Evolutionary conservation across 2,888 invertebrate species (phyloP).

Genomic region (Notodonta ziczac): DNA sequence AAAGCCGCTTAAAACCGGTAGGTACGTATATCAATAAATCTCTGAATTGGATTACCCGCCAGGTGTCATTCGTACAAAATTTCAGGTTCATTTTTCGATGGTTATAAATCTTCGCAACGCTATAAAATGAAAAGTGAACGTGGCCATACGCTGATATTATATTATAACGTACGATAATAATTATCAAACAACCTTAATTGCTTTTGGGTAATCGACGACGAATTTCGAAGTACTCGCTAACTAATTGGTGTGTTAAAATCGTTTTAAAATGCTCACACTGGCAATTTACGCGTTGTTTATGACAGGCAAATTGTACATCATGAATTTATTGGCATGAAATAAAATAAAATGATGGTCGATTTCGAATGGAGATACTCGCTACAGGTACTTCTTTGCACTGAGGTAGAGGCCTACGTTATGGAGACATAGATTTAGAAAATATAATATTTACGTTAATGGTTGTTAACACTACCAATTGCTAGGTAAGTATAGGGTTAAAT

Average conservation of each 20-base stretch:
- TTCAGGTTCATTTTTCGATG: neutral
- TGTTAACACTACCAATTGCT: no score
- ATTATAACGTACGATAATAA: slow-evolving; percentile 28
- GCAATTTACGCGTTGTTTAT: slow-evolving; percentile 44
- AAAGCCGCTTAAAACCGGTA: neutral
- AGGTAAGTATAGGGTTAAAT: no score
- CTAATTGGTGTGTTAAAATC: slow-evolving; percentile 45
- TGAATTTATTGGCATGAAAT: slow-evolving; percentile 32
- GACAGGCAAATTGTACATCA: slow-evolving; percentile 41
- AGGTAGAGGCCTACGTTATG: neutral
- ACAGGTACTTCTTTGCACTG: neutral
- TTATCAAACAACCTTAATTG: slow-evolving; percentile 33
- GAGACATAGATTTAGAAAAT: no score
- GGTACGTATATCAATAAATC: neutral
- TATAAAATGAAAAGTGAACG: slow-evolving; percentile 15
- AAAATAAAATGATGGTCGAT: slow-evolving; percentile 2
- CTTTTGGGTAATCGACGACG: slow-evolving; percentile 35
- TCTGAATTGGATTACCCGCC: neutral
- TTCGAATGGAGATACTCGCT: slow-evolving; percentile 1
- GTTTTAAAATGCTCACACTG: slow-evolving; percentile 36
- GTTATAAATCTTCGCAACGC: slow-evolving; percentile 13
- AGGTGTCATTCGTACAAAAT: neutral
- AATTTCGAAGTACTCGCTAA: slow-evolving; percentile 30
- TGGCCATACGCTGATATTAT: slow-evolving; percentile 16
- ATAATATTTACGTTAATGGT: no score